Percentiles rank a stretch among this genome's conserved stretches.
These are phyloP conservation scores for Chrysaora quinquecirrha DNA, from an alignment of 30 jellyfish, hydroid and myxozoan species.

Conservation along the genomic window DNA sequence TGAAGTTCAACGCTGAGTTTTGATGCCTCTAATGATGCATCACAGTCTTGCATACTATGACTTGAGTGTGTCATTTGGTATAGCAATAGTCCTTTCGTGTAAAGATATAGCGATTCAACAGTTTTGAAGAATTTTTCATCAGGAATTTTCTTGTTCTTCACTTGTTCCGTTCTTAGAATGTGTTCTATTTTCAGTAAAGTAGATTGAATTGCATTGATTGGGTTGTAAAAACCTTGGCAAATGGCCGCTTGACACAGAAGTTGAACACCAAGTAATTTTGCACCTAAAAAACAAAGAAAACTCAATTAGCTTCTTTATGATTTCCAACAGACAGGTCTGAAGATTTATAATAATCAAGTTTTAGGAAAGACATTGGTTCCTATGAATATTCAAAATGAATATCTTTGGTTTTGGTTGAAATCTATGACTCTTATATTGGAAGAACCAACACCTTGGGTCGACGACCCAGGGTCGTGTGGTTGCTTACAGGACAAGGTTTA, in stretches of 20 bases:
- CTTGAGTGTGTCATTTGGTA: conserved; percentile 22
- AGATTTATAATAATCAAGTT: no score
- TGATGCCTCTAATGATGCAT: conserved; percentile 12
- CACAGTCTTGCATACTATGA: conserved; percentile 25
- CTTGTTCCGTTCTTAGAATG: not conserved
- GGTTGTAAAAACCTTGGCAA: conserved; percentile 31
- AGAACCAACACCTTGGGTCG: no score
- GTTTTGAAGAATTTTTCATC: not conserved
- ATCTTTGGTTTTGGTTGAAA: no score
- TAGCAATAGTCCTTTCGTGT: conserved; percentile 19
- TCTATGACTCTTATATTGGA: no score
- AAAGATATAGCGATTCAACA: conserved; percentile 5
- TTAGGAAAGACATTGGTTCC: not conserved
- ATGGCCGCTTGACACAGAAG: conserved; percentile 32
- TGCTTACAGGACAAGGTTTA: no score
- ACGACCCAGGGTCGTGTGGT: no score
- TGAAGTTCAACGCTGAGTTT: not conserved
- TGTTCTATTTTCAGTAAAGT: conserved; percentile 36
- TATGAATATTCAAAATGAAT: no score
- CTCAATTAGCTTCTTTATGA: no score
- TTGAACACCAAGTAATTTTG: conserved; percentile 11
- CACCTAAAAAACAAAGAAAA: conserved; percentile 25
- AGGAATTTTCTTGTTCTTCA: not conserved
- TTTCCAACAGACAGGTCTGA: no score
- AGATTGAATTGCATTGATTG: conserved; percentile 18